phyloP scores from a whole-genome alignment of 2,888 invertebrate species.

The Drosophila kanekoi region DNA sequence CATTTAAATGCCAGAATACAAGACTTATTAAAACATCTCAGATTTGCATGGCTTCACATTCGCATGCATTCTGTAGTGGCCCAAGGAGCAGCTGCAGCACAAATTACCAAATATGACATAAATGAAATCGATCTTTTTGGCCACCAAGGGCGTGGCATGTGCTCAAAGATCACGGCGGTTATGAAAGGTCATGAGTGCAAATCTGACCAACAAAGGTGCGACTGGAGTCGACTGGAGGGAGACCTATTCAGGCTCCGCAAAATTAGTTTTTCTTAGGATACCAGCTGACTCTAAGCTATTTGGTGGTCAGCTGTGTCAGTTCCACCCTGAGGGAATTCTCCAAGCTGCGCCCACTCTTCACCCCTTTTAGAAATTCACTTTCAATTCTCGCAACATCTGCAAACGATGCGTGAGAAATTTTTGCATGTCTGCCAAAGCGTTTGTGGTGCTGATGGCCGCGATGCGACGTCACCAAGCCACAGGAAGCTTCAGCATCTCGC shows the following conservation, averaged over 20 bases:
- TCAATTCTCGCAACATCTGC: constrained; percentile 50
- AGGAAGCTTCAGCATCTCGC: constrained; percentile 67
- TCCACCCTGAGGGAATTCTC: not conserved
- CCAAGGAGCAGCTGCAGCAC: constrained; percentile 43
- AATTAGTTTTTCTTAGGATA: not conserved
- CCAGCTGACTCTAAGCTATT: not conserved
- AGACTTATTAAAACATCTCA: constrained; percentile 49
- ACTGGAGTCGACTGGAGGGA: not conserved
- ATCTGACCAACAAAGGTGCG: not conserved
- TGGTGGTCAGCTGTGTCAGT: not conserved
- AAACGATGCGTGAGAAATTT: constrained; percentile 75
- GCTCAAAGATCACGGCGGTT: constrained; percentile 28
- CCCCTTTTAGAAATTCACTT: not conserved
- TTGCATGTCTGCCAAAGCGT: constrained; percentile 56
- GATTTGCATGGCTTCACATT: constrained; percentile 66
- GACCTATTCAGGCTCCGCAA: not conserved
- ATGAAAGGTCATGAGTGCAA: constrained; percentile 31
- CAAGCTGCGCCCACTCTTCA: not conserved
- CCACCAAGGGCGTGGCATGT: constrained; percentile 70
- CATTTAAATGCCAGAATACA: constrained; percentile 42
- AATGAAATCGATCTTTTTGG: constrained; percentile 69
- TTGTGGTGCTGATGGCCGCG: constrained; percentile 25
- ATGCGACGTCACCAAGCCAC: constrained; percentile 69
- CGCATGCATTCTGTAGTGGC: constrained; percentile 52
- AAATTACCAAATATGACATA: constrained; percentile 51